A percentile compares a stretch with the other conserved stretches of the same genome.
phyloP scores from a whole-genome alignment of 2,888 invertebrate species.

The Scaptomyza flava region DNA sequence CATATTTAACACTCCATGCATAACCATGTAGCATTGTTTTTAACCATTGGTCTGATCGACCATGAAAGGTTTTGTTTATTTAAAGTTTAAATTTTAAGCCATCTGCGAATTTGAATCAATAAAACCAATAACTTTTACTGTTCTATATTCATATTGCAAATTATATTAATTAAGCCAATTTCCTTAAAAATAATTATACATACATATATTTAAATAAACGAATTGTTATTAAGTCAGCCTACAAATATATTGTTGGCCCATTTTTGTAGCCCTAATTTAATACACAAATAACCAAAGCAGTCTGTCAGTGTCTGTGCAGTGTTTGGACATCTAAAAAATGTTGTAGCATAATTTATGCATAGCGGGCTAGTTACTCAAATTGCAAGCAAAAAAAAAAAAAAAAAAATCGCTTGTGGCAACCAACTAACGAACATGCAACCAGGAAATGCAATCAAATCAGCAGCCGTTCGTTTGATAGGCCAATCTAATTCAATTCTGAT shows the following conservation, averaged over 20 bases:
- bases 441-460: slow-evolving; percentile 75
- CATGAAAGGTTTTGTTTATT: too few relatives aligned
- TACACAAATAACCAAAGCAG: not conserved
- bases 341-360: slow-evolving; percentile 72
- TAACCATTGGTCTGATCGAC: too few relatives aligned
- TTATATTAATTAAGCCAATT: too few relatives aligned
- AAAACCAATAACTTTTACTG: too few relatives aligned
- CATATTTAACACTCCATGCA: too few relatives aligned
- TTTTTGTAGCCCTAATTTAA: not conserved
- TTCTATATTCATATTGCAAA: too few relatives aligned
- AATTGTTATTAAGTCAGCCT: not conserved
- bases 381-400: slow-evolving; percentile 53
- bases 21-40: too few relatives aligned
- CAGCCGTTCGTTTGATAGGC: slow-evolving; percentile 59
- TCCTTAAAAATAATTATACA: too few relatives aligned
- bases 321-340: slow-evolving; percentile 37
- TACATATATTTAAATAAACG: not conserved
- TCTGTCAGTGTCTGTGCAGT: not conserved
- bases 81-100: too few relatives aligned
- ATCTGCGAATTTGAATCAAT: too few relatives aligned
- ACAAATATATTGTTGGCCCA: not conserved
- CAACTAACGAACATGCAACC: slow-evolving; percentile 36
- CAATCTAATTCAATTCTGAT: slow-evolving; percentile 76
- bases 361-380: slow-evolving; percentile 69
- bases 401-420: slow-evolving; percentile 44